phyloP scores from a whole-genome alignment of 2,113 vertebrate genomes.

The Poeciliopsis turrubarensis region DNA sequence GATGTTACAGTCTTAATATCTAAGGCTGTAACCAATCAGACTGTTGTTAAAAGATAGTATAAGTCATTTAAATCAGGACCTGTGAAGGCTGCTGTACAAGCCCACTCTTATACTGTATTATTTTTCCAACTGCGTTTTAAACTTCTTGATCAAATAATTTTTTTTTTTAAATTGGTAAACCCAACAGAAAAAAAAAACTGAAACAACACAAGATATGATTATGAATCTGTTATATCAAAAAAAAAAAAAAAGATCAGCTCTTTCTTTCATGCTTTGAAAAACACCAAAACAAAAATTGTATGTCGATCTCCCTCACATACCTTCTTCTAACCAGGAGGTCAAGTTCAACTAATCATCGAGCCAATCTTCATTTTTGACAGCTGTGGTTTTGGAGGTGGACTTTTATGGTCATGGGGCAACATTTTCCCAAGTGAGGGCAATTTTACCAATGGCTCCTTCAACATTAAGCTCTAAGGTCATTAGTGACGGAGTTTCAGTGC shows the following conservation, averaged over 20 bases:
- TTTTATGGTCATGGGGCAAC: neutral
- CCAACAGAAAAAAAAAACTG: no score
- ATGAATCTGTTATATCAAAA: no score
- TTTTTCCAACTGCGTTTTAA: no score
- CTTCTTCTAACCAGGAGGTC: neutral
- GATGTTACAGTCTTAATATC: slow-evolving; percentile 50
- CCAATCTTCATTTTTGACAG: slow-evolving; percentile 37
- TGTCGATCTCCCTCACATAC: neutral
- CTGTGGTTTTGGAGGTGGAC: slow-evolving; percentile 39
- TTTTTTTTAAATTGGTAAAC: no score
- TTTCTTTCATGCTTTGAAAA: no score
- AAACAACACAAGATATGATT: no score
- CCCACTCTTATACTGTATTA: no score
- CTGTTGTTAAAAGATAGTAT: slow-evolving; percentile 53
- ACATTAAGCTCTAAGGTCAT: slow-evolving; percentile 40
- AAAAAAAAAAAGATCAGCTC: no score
- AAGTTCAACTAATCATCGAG: slow-evolving; percentile 19
- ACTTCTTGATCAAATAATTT: no score
- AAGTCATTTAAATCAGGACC: slow-evolving; percentile 43
- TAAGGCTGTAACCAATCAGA: slow-evolving; percentile 41
- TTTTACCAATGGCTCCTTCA: slow-evolving; percentile 61
- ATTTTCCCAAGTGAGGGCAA: slow-evolving; percentile 42
- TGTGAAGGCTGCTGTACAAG: slow-evolving; percentile 18
- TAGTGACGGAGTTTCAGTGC: slow-evolving; percentile 28
- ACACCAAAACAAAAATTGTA: no score